Percentiles rank a stretch among this genome's conserved stretches.
phyloP scores from a whole-genome alignment of 2,888 invertebrate species.

The Drosophila cognata region DNA sequence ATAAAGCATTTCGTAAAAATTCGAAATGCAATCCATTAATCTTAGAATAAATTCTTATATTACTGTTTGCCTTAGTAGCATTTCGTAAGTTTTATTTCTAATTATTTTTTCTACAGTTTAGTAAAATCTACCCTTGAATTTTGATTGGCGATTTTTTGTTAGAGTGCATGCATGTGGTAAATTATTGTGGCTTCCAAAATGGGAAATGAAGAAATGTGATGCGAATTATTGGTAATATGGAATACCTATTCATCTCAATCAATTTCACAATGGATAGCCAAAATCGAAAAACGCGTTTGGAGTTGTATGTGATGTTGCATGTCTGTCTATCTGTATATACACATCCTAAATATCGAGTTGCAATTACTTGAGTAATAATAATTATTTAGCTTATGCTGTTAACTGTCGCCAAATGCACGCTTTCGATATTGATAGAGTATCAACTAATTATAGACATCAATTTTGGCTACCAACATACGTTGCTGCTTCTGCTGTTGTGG shows the following conservation, averaged over 20 bases:
- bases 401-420: background rate
- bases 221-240: background rate
- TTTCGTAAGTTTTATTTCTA: background rate
- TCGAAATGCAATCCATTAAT: background rate
- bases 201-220: background rate
- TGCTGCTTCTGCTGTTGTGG: conserved; percentile 11
- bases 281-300: too few relatives aligned
- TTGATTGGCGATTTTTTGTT: background rate
- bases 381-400: background rate
- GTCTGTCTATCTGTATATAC: background rate
- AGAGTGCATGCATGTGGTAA: background rate
- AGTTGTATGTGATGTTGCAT: background rate
- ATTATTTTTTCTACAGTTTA: background rate
- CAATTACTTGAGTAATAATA: background rate
- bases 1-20: background rate
- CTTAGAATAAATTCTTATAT: background rate
- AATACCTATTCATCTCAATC: background rate
- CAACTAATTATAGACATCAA: background rate
- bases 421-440: background rate
- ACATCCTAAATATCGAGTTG: background rate
- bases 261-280: background rate
- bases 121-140: background rate
- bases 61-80: background rate
- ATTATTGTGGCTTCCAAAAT: background rate
- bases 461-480: background rate